Conservation (phyloP, 2,797 vertebrate species). For the Staurois parvus region DNA sequence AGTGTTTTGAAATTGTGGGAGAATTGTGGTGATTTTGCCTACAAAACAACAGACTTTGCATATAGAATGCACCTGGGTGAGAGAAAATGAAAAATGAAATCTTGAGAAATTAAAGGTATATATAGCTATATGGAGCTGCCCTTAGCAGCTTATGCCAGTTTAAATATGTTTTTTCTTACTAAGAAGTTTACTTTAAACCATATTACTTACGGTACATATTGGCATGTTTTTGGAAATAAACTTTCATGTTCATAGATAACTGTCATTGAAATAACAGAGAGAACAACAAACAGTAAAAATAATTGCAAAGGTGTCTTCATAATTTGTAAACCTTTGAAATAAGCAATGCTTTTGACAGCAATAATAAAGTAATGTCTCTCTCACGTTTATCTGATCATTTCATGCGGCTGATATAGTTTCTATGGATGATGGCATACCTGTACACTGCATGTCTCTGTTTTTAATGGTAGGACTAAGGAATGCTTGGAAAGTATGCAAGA, state of each 20-base stretch:
- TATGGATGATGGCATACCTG: neutral
- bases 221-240: neutral
- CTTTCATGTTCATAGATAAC: neutral
- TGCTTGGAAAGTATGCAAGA: constrained; percentile 18
- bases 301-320: neutral
- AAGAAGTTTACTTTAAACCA: neutral
- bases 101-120: no score
- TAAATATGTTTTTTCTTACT: neutral
- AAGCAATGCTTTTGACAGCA: neutral
- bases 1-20: no score
- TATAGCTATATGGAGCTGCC: no score
- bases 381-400: neutral
- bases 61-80: no score
- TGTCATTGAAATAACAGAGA: neutral
- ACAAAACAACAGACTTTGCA: no score
- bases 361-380: neutral
- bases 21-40: no score
- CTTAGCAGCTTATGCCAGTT: no score
- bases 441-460: neutral
- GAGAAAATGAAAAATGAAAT: no score
- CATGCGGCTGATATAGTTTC: neutral
- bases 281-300: neutral
- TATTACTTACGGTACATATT: neutral
- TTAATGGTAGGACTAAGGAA: constrained; percentile 7
- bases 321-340: neutral